phyloP scores from a whole-genome alignment of 1,140 invertebrate genomes.

The Stenopsyche tienmushanensis region DNA sequence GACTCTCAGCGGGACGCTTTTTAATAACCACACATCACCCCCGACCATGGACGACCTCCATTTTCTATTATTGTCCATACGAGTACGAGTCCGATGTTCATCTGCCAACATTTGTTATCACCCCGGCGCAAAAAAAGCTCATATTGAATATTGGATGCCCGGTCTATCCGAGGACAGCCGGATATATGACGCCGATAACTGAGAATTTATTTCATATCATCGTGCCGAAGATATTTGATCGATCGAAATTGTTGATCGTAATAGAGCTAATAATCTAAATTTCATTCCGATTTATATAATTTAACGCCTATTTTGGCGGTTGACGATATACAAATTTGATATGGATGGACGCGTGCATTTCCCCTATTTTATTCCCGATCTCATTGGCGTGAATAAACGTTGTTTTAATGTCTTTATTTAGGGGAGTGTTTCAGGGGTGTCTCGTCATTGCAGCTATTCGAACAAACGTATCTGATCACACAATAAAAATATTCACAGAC shows the following conservation, averaged over 20 bases:
- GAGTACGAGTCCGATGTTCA: background rate
- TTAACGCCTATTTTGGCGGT: no score
- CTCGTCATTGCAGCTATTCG: no score
- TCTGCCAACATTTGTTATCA: background rate
- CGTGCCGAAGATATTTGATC: no score
- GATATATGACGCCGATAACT: no score
- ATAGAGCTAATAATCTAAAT: no score
- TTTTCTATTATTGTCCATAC: constrained; percentile 25
- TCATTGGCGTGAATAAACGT: constrained; percentile 37
- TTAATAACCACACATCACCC: constrained; percentile 39
- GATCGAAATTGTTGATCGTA: no score
- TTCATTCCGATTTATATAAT: no score
- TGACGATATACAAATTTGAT: constrained; percentile 17
- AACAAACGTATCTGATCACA: no score
- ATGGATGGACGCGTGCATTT: constrained; percentile 32
- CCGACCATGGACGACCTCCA: background rate
- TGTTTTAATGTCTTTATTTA: constrained; percentile 34
- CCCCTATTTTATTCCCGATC: constrained; percentile 33
- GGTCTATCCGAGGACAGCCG: no score
- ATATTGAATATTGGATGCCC: background rate
- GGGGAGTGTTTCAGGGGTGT: background rate
- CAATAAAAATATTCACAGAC: no score
- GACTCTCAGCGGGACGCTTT: constrained; percentile 33
- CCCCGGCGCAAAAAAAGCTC: background rate
- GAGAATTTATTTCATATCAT: no score